Percentiles rank a stretch among this genome's conserved stretches.
These are phyloP conservation scores for Tethya wilhelma DNA, from an alignment of 37 sponge, comb jelly and placozoan species.

Conservation along the genomic window DNA sequence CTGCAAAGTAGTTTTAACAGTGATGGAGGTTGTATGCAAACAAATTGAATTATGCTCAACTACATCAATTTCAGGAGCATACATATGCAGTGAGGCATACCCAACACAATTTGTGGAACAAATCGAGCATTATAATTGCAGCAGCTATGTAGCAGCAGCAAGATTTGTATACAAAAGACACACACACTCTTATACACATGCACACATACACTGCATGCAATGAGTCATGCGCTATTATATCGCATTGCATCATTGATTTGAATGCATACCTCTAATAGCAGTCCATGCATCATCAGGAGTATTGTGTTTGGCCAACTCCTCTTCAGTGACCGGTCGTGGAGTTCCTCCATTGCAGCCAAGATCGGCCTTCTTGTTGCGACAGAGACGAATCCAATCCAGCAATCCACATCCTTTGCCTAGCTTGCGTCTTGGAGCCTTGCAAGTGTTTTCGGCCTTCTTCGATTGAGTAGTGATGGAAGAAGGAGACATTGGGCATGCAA, in stretches of 20 bases:
- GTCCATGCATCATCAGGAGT: conserved; percentile 91
- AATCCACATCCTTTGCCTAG: conserved; percentile 87
- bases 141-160: conserved; percentile 1
- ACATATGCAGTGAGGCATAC: too few relatives aligned
- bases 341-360: conserved; percentile 44
- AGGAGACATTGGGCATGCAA: not conserved
- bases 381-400: conserved; percentile 90
- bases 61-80: too few relatives aligned
- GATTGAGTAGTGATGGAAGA: not conserved
- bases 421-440: conserved; percentile 13
- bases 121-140: too few relatives aligned
- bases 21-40: too few relatives aligned
- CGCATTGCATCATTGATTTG: not conserved
- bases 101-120: too few relatives aligned
- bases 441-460: not conserved
- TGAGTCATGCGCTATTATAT: not conserved
- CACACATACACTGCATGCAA: not conserved
- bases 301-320: conserved; percentile 83
- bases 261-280: conserved; percentile 75
- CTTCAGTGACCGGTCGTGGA: conserved; percentile 47
- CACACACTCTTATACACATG: too few relatives aligned
- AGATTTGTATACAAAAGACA: too few relatives aligned
- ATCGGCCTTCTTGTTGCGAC: conserved; percentile 48
- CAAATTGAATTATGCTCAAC: too few relatives aligned
- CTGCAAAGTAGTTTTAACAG: too few relatives aligned